phyloP scores from a whole-genome alignment of 2,797 vertebrate genomes.

The Eulemur mongoz region DNA sequence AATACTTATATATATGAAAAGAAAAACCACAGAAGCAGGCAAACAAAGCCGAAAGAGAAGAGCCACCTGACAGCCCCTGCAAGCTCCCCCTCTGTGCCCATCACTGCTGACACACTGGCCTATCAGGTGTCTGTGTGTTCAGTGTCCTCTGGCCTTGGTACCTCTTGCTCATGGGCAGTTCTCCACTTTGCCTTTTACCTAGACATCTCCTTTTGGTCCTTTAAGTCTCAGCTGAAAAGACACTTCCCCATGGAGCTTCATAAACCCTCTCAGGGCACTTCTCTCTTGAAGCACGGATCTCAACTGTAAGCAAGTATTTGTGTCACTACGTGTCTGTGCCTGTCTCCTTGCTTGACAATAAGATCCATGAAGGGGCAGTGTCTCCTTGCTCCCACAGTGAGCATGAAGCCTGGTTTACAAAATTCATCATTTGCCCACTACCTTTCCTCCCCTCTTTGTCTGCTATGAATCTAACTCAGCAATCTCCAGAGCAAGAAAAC shows the following conservation, averaged over 20 bases:
- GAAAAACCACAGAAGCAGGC: neutral
- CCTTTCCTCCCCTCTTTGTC: neutral
- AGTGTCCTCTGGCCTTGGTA: neutral
- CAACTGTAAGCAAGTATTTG: neutral
- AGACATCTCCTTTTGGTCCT: neutral
- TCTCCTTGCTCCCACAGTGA: neutral
- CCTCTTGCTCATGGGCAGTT: neutral
- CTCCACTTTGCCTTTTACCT: fast-evolving
- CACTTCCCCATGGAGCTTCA: neutral
- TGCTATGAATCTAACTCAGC: neutral
- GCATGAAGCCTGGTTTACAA: fast-evolving
- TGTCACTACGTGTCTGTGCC: neutral
- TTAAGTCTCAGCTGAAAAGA: neutral
- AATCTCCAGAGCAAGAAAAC: neutral
- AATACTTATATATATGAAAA: neutral
- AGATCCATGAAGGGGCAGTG: neutral
- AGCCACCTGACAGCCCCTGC: neutral
- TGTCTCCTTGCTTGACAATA: neutral
- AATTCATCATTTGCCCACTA: neutral
- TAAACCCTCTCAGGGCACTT: neutral
- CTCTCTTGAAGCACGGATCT: neutral
- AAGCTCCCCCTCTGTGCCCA: fast-evolving
- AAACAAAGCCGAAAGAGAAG: neutral
- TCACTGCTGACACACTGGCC: neutral
- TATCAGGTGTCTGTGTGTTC: neutral